Evolutionary conservation across 2,797 vertebrate genomes (phyloP).

Genomic region (Scolopax bukidnonensis): DNA sequence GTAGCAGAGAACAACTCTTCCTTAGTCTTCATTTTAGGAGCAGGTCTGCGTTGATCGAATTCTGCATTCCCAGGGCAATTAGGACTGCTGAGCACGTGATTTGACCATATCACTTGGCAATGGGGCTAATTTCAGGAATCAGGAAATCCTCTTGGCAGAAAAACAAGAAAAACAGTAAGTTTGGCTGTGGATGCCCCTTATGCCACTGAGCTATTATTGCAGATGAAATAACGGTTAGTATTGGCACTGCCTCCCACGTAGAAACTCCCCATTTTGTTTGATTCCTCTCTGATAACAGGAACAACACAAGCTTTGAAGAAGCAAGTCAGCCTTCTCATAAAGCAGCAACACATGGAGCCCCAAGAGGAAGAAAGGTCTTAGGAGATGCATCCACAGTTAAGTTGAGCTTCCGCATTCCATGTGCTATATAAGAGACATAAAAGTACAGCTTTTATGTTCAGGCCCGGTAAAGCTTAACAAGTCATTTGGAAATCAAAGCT

Average conservation of each 20-base stretch:
- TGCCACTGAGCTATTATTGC: not conserved
- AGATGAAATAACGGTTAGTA: not conserved
- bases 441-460: constrained; percentile 9
- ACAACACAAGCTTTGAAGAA: not conserved
- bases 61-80: not conserved
- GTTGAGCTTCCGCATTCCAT: constrained; percentile 6
- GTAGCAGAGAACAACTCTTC: not conserved
- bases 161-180: not conserved
- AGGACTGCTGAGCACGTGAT: not conserved
- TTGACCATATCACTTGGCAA: constrained; percentile 4
- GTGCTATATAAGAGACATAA: not conserved
- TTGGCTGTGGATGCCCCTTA: not conserved
- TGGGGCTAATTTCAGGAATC: not conserved
- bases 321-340: not conserved
- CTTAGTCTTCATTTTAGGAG: not conserved
- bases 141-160: constrained; percentile 36
- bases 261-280: not conserved
- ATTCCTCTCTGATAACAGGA: constrained; percentile 24
- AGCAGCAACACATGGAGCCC: not conserved
- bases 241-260: not conserved
- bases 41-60: not conserved
- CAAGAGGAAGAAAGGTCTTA: constrained; percentile 12
- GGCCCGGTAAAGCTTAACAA: not conserved
- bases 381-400: not conserved
- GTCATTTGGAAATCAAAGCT: constrained; percentile 28